Evolutionary conservation across 30 jellyfish, hydroid and myxozoan genomes (phyloP).

Genomic region (Aurelia aurita complex sp. Pacific): DNA sequence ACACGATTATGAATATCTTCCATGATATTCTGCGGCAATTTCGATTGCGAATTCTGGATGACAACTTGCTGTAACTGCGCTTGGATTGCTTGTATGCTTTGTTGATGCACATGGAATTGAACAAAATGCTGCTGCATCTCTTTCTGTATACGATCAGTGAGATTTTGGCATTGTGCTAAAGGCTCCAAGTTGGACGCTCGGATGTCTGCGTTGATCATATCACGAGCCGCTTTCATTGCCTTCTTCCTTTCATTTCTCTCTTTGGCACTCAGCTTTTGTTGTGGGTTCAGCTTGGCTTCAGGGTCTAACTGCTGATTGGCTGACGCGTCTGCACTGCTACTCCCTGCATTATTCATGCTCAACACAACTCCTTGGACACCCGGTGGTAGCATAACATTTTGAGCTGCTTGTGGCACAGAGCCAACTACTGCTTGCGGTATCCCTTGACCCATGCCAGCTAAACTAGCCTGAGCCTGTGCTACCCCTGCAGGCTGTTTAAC

Average conservation of each 20-base stretch:
- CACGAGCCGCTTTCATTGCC: slow-evolving; percentile 67
- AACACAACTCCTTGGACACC: slow-evolving; percentile 21
- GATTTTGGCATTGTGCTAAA: slow-evolving; percentile 77
- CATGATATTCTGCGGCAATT: slow-evolving; percentile 89
- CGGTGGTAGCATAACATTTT: slow-evolving; percentile 2
- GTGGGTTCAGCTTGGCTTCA: slow-evolving; percentile 23
- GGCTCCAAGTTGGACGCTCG: slow-evolving; percentile 63
- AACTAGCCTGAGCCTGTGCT: too few relatives aligned
- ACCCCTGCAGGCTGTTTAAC: too few relatives aligned
- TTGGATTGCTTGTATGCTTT: slow-evolving; percentile 86
- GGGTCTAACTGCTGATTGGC: slow-evolving; percentile 2
- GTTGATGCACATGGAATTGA: slow-evolving; percentile 97
- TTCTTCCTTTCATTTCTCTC: slow-evolving; percentile 61
- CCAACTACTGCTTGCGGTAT: not conserved
- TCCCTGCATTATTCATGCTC: slow-evolving; percentile 3
- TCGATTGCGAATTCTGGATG: slow-evolving; percentile 59
- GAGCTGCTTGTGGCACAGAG: not conserved
- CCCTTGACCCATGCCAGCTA: not conserved
- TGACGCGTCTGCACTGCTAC: not conserved
- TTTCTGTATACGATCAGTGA: slow-evolving; percentile 76
- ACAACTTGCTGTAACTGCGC: slow-evolving; percentile 85
- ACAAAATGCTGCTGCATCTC: slow-evolving; percentile 92
- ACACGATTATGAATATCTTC: slow-evolving; percentile 82
- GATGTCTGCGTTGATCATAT: slow-evolving; percentile 65
- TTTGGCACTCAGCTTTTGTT: slow-evolving; percentile 42